A percentile compares a stretch with the other conserved stretches of the same genome.
Evolutionary conservation across 2,888 invertebrate species (phyloP).

Genomic region (Neuroscelio doddi): DNA sequence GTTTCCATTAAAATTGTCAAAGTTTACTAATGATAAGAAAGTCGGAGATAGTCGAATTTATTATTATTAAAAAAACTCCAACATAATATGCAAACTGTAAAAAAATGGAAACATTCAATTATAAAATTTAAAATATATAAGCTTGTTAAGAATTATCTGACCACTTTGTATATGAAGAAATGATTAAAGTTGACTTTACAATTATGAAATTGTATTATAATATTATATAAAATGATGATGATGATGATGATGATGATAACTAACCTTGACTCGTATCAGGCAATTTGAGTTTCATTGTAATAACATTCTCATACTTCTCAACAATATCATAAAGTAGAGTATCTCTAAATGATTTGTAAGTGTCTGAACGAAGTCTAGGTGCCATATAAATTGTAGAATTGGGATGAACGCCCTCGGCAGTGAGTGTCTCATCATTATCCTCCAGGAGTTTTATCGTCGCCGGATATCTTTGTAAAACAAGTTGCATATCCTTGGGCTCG

Average conservation of each 20-base stretch:
- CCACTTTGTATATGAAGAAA: too few species aligned
- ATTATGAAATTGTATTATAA: too few species aligned
- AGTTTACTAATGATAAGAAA: too few species aligned
- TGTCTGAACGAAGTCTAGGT: slow-evolving; percentile 72
- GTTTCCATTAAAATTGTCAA: too few species aligned
- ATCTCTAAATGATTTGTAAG: slow-evolving; percentile 66
- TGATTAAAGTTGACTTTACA: too few species aligned
- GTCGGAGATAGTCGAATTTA: too few species aligned
- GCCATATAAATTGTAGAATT: slow-evolving; percentile 74
- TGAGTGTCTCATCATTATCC: slow-evolving; percentile 70
- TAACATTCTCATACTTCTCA: slow-evolving; percentile 77
- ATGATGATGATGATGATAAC: neutral
- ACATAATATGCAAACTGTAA: too few species aligned
- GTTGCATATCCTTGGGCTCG: slow-evolving; percentile 69
- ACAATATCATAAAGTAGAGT: slow-evolving; percentile 72
- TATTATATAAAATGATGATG: too few species aligned
- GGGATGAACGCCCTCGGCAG: slow-evolving; percentile 65
- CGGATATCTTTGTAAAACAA: slow-evolving; percentile 71
- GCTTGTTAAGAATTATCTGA: too few species aligned
- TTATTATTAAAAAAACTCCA: too few species aligned
- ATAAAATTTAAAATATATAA: too few species aligned
- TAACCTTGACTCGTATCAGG: slow-evolving; percentile 72
- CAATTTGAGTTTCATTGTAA: slow-evolving; percentile 77
- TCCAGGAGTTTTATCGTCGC: slow-evolving; percentile 65
- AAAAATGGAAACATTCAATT: too few species aligned